phyloP scores from a whole-genome alignment of 2,113 vertebrate genomes.

The Diphyllodes magnificus region DNA sequence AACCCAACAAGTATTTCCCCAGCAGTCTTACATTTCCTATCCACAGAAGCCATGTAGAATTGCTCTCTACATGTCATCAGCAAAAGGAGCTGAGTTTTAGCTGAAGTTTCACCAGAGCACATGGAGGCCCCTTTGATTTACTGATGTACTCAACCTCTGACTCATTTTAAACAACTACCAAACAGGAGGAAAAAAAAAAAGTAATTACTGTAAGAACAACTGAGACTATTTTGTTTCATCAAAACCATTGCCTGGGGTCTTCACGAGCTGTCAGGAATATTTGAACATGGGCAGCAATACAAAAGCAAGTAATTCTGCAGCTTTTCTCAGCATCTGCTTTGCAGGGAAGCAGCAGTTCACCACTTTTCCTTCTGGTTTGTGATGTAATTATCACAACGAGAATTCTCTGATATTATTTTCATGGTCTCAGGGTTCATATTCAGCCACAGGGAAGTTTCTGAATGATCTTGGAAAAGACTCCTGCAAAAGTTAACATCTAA shows the following conservation, averaged over 20 bases:
- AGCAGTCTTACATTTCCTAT: neutral
- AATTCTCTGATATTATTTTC: neutral
- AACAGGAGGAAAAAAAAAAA: neutral
- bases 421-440: fast-evolving
- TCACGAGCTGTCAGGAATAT: neutral
- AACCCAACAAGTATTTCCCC: neutral
- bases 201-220: neutral
- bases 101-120: neutral
- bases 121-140: fast-evolving
- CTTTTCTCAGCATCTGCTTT: neutral
- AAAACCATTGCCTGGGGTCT: neutral
- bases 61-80: neutral
- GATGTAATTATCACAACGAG: neutral
- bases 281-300: fast-evolving
- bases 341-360: neutral
- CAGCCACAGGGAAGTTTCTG: neutral
- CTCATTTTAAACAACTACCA: neutral
- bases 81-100: neutral
- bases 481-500: neutral
- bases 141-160: neutral
- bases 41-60: neutral
- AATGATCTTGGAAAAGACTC: neutral
- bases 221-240: neutral
- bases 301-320: neutral
- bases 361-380: neutral